These are phyloP conservation scores for Heteractis magnifica DNA, from an alignment of 92 coral and sea anemone genomes.

Conservation along the genomic window DNA sequence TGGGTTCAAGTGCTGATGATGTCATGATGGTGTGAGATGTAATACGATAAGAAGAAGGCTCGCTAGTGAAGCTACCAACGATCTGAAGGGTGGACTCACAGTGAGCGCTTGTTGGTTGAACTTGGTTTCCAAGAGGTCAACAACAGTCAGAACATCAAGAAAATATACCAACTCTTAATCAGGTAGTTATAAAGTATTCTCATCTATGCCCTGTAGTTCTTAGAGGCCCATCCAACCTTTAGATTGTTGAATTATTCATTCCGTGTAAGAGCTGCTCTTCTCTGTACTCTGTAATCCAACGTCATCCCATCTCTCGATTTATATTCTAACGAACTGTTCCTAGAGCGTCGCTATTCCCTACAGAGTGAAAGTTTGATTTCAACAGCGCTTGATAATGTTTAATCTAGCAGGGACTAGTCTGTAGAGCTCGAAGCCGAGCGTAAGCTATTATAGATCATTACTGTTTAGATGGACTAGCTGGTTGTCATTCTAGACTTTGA, in stretches of 20 bases:
- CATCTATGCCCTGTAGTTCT: slow-evolving; percentile 11
- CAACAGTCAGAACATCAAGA: slow-evolving; percentile 32
- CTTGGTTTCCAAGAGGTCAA: slow-evolving; percentile 49
- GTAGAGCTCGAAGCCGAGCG: neutral
- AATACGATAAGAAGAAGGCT: slow-evolving; percentile 3
- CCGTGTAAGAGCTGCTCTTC: slow-evolving; percentile 13
- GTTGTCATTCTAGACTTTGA: neutral
- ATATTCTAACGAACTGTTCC: neutral
- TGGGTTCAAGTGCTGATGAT: slow-evolving; percentile 1
- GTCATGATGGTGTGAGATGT: slow-evolving; percentile 21
- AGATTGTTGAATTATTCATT: neutral
- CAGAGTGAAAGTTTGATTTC: neutral
- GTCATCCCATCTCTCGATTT: neutral
- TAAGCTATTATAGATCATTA: neutral
- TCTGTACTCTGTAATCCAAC: neutral
- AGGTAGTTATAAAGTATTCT: slow-evolving; percentile 8
- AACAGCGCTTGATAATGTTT: neutral
- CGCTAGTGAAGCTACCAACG: slow-evolving; percentile 24
- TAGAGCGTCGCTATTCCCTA: neutral
- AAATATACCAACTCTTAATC: slow-evolving; percentile 6
- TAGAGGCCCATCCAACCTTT: neutral
- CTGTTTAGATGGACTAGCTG: neutral
- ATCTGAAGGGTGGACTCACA: slow-evolving; percentile 29
- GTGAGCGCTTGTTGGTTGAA: slow-evolving; percentile 25
- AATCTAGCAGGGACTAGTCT: neutral